Base-by-base conservation (phyloP, 2,888 invertebrate genomes). In the Melieria omissa region DNA sequence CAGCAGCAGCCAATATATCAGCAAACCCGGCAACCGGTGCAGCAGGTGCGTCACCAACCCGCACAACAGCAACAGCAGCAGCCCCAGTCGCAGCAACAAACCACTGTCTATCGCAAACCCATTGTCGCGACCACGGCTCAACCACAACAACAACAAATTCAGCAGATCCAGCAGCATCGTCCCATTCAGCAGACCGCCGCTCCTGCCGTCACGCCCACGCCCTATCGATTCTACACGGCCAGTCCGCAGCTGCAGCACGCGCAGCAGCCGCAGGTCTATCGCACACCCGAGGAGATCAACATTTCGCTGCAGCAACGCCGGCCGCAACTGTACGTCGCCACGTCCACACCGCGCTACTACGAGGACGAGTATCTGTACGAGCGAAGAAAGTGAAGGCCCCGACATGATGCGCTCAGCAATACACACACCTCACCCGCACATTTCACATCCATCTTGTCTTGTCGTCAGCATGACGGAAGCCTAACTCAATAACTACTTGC, bases 251-350 rank as follows among this genome's bases (percentile, higher is more conserved):
- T 82, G 72, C 81, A 84, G 73, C 82, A 84, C 67, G 84, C 84
- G 74, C 87, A 88, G 62, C 85, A 88, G 46, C 90, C 90, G 76
- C 94, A 95, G 83, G 94, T 94, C 61, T 95, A 93, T 87, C 91
- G 94, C 80, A 92, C 94, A 55, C 94, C 95, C 4, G 95, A 95
- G 85, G 95, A 95, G 84, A 94, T 95, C 65, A 95, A 95, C 85
- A 95, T 95, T 79, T 94, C 95, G 4, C 89, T 95, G 65, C 92
- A 92, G 74, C 95, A 95, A 84, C 90, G 95, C 82, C 90, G 95
- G 80, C 94, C 95, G 14, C 83, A 86, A 71, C 88, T 89, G 55
- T 86, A 82, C 64, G 83, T 86, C 63, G 83, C 84, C 72, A 85
- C 88, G 52, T 82, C 85, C 76, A 87, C 88, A 78, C 86, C 86